Evolutionary conservation across 2,797 vertebrate species (phyloP).

Genomic region (Bradypodion ventrale): DNA sequence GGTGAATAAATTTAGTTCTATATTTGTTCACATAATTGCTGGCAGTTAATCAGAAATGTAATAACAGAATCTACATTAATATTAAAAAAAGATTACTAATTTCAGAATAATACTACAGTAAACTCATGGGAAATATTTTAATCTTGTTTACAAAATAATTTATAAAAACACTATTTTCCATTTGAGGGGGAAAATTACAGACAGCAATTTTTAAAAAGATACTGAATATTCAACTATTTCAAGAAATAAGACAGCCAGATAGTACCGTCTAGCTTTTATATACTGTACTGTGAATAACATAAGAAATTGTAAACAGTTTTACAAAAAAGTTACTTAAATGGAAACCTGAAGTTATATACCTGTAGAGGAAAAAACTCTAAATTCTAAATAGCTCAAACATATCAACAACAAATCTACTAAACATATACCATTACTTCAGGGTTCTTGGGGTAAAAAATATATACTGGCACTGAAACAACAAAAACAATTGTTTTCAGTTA

Average conservation of each 20-base stretch:
- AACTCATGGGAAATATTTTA: neutral
- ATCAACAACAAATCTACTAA: neutral
- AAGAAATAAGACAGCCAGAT: neutral
- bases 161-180: neutral
- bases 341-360: neutral
- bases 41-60: neutral
- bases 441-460: neutral
- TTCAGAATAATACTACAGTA: neutral
- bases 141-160: neutral
- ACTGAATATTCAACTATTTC: neutral
- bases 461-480: neutral
- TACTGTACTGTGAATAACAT: neutral
- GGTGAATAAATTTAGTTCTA: conserved; percentile 29
- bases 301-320: neutral
- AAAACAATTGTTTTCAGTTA: neutral
- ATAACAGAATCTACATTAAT: neutral
- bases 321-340: neutral
- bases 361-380: neutral
- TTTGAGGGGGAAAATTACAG: conserved; percentile 13
- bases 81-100: neutral
- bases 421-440: neutral
- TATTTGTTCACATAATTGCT: conserved; percentile 49
- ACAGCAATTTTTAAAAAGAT: conserved; percentile 11
- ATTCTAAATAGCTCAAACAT: neutral
- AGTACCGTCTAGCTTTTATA: neutral